Evolutionary conservation across 2,113 vertebrate species (phyloP).

Genomic region (Xenus cinereus): DNA sequence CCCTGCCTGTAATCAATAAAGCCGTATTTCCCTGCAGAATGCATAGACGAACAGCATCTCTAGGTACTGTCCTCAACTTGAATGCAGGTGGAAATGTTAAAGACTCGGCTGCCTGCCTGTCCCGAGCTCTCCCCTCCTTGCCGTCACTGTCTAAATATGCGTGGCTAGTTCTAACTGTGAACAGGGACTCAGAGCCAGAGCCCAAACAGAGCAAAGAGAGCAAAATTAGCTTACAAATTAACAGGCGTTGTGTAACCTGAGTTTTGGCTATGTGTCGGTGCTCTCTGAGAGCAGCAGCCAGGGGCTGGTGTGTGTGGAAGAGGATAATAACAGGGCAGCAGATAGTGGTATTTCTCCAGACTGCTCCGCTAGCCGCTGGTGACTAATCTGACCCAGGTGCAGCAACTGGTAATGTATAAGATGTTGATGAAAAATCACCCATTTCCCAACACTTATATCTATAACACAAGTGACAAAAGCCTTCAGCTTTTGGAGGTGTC

Average conservation of each 20-base stretch:
- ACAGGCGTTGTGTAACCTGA: background rate
- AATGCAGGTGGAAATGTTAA: background rate
- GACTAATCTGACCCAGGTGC: background rate
- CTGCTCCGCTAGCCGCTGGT: background rate
- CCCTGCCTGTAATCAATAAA: background rate
- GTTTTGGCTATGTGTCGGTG: background rate
- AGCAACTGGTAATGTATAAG: background rate
- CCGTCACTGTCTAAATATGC: background rate
- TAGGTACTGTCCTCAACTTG: background rate
- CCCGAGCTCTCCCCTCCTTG: background rate
- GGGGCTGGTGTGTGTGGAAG: background rate
- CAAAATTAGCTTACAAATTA: conserved; percentile 34
- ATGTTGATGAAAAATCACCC: background rate
- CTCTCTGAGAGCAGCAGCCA: background rate
- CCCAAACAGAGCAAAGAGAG: background rate
- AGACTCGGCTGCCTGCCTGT: background rate
- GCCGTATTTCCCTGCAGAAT: background rate
- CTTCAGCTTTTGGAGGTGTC: background rate
- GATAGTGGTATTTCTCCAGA: background rate
- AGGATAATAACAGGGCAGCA: background rate
- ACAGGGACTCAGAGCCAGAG: background rate
- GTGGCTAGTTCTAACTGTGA: background rate
- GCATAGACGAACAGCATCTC: background rate
- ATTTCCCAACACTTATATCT: background rate
- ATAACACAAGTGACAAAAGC: background rate